Evolutionary conservation across 2,113 vertebrate species (phyloP), one percentile per base, ranked within the genome.

Genomic region (Puntigrus tetrazona): DNA sequence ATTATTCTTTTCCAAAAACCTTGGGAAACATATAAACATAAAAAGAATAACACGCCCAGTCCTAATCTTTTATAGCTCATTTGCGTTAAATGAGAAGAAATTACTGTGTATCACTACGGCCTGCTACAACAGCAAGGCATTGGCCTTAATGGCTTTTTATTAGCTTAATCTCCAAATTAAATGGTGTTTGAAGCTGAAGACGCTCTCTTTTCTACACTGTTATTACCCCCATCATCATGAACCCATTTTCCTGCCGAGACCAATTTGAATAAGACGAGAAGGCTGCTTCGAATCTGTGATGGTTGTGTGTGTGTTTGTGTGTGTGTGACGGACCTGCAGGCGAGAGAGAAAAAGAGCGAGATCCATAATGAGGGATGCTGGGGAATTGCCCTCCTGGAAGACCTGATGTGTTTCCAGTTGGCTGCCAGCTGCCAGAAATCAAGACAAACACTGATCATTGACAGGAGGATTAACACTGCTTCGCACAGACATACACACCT

Each of bases 171-270:
- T 95, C 93, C 95, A 95, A 97, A 97, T 97, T 96, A 97, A 97
- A 97, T 94, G 94, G 94, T 93, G 94, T 97, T 95, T 97, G 95
- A 91, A 95, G 94, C 92, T 93, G 95, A 91, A 95, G 95, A 94
- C 94, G 82, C 85, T 82, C 81, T 85, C 86, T 90, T 69, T 85
- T 89, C 89, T 70, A 93, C 87, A 90, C 90, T 93, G 96, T 96
- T 97, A 97, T 97, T 96, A 94, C 95, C 96, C 96, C 96, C 95
- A 96, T 98, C 96, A 96, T 96, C 96, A 96, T 88, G 95, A 96
- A 95, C 95, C 95, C 94, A 96, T 98, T 97, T 97, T 97, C 97
- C 97, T 96, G 96, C 96, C 95, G 97, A 97, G 96, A 97, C 96
- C 96, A 94, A 97, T 97, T 96, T 96, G 96, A 97, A 96, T 95